Conservation (phyloP, 2,797 vertebrate species). For the Alauda arvensis region DNA sequence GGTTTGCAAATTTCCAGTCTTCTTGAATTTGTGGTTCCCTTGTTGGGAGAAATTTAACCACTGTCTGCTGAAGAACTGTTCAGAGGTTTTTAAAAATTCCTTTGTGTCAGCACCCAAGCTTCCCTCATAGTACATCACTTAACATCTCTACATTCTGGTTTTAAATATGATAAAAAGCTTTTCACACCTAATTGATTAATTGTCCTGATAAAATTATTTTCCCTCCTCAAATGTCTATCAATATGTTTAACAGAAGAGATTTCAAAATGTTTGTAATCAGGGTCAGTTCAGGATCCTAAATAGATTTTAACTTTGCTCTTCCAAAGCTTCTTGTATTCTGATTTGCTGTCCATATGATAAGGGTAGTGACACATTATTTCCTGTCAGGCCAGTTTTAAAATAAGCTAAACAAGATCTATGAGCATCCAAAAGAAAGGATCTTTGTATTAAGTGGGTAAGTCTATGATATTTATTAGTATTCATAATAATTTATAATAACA, state of each 20-base stretch:
- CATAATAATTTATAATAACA: not conserved
- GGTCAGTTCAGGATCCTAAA: not conserved
- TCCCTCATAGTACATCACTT: not conserved
- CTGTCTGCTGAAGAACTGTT: not conserved
- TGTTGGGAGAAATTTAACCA: not conserved
- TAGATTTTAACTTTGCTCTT: not conserved
- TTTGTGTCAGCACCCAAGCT: slow-evolving; percentile 6
- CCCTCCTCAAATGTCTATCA: not conserved
- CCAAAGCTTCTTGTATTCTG: not conserved
- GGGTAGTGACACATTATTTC: not conserved
- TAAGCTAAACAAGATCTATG: not conserved
- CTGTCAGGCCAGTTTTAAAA: not conserved
- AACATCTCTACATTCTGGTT: not conserved
- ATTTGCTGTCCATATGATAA: not conserved
- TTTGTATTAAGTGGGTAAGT: not conserved
- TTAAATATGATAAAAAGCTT: not conserved
- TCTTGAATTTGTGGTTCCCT: slow-evolving; percentile 8
- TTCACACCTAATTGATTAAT: not conserved
- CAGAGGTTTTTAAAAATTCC: not conserved
- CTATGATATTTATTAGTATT: not conserved
- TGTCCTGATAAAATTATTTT: not conserved
- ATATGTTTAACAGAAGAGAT: not conserved
- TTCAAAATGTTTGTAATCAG: not conserved
- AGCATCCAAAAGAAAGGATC: not conserved
- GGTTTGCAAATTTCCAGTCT: not conserved